Evolutionary conservation across 2,888 invertebrate species (phyloP).

Genomic region (Rugalucina vietnamica): DNA sequence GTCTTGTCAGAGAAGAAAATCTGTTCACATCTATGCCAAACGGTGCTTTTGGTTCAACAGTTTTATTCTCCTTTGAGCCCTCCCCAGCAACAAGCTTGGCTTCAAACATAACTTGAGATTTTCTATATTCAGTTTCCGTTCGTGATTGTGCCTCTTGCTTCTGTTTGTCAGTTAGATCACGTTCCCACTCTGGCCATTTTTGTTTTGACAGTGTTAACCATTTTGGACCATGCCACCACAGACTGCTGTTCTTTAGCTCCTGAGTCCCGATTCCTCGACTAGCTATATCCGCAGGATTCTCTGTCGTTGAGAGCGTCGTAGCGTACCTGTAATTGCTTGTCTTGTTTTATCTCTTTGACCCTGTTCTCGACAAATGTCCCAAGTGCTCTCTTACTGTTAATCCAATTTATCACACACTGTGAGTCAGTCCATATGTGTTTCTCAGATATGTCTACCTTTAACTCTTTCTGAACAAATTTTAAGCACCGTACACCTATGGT

Average conservation of each 20-base stretch:
- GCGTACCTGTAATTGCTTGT: background rate
- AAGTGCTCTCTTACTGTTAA: background rate
- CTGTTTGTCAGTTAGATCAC: background rate
- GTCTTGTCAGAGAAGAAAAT: background rate
- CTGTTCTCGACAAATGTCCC: background rate
- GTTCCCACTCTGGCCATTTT: background rate
- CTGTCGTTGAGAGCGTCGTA: background rate
- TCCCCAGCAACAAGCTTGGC: background rate
- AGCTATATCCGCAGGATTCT: background rate
- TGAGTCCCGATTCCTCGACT: background rate
- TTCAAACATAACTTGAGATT: background rate
- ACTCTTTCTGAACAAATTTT: background rate
- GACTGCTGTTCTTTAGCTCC: background rate
- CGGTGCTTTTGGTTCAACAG: background rate
- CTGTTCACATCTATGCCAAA: background rate
- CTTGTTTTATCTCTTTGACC: background rate
- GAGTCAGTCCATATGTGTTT: background rate
- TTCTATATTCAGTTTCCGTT: background rate
- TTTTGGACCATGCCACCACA: background rate
- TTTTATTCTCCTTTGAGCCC: background rate
- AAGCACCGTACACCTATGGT: background rate
- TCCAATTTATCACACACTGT: background rate
- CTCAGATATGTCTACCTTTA: background rate
- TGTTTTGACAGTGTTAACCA: background rate
- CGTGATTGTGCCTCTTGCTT: background rate